Conservation (phyloP, 2,888 invertebrate species). For the Archaeoteleia sp. region DNA sequence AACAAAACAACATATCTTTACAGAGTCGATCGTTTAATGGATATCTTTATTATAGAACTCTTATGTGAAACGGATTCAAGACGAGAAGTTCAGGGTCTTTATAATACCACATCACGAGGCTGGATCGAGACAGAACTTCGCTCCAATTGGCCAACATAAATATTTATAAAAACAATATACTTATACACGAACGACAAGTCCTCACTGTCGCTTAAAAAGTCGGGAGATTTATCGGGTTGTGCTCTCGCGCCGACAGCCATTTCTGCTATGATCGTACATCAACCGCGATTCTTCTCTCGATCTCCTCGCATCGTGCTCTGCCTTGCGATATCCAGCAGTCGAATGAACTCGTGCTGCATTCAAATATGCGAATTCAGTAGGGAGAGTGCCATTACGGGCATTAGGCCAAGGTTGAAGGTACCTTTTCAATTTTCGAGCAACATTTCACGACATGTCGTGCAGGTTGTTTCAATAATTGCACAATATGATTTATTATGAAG, state of each 20-base stretch:
- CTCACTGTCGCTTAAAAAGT: conserved; percentile 62
- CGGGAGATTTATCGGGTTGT: conserved; percentile 69
- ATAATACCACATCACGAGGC: conserved; percentile 48
- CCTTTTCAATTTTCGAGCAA: neutral
- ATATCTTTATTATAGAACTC: conserved; percentile 63
- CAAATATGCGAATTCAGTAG: conserved; percentile 20
- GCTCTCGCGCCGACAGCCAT: conserved; percentile 68
- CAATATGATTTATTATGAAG: too few relatives aligned
- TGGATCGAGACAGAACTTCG: conserved; percentile 53
- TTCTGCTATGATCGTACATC: conserved; percentile 70
- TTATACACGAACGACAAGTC: conserved; percentile 70
- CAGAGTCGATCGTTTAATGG: conserved; percentile 58
- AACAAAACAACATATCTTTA: conserved; percentile 26
- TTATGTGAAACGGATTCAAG: conserved; percentile 50
- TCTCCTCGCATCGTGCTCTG: conserved; percentile 8
- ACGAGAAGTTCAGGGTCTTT: conserved; percentile 45
- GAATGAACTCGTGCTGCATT: conserved; percentile 32
- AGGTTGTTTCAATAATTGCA: too few relatives aligned
- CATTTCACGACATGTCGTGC: too few relatives aligned
- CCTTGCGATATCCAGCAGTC: conserved; percentile 19
- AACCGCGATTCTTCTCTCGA: conserved; percentile 50
- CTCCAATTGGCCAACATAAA: conserved; percentile 67
- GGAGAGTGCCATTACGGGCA: neutral
- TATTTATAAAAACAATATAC: conserved; percentile 71
- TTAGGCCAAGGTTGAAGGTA: conserved; percentile 3